Percentiles rank a stretch among this genome's conserved stretches.
Evolutionary conservation across 2,888 invertebrate species (phyloP).

Genomic region (Hypsopygia costalis): DNA sequence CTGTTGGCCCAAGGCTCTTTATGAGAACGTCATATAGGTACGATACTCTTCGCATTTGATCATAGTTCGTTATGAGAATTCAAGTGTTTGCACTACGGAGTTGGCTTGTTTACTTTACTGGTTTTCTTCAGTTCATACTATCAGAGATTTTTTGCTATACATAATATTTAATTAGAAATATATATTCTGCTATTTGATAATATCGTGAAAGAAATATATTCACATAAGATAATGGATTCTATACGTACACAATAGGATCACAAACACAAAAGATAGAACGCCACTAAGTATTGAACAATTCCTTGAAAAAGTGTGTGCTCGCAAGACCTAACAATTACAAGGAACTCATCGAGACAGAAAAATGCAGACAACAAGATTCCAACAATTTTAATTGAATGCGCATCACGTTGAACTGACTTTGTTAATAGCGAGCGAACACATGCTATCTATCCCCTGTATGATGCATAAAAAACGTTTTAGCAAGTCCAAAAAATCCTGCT

Average conservation of each 20-base stretch:
- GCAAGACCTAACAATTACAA: slow-evolving; percentile 1
- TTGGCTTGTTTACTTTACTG: too few species aligned
- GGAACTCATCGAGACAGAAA: slow-evolving; percentile 6
- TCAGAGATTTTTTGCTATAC: too few species aligned
- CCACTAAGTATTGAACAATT: too few species aligned
- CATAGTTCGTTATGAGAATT: slow-evolving; percentile 1
- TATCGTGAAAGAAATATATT: too few species aligned
- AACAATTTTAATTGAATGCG: slow-evolving; percentile 10
- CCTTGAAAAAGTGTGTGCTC: too few species aligned
- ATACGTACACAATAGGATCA: too few species aligned
- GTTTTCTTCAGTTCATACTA: too few species aligned
- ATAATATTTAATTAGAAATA: too few species aligned
- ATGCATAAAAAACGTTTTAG: slow-evolving; percentile 49
- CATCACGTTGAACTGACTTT: slow-evolving; percentile 3
- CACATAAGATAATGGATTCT: too few species aligned
- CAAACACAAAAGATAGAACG: too few species aligned
- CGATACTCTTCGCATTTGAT: slow-evolving; percentile 2
- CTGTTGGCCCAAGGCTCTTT: slow-evolving; percentile 17
- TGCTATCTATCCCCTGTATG: slow-evolving; percentile 30
- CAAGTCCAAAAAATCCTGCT: slow-evolving; percentile 42
- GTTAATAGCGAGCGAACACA: neutral
- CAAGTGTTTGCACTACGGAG: too few species aligned
- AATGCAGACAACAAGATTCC: slow-evolving; percentile 2
- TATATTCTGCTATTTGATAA: too few species aligned
- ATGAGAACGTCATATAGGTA: slow-evolving; percentile 9